These are phyloP conservation scores for Ptilodon capucinus DNA, from an alignment of 2,888 invertebrate genomes.

Conservation along the genomic window DNA sequence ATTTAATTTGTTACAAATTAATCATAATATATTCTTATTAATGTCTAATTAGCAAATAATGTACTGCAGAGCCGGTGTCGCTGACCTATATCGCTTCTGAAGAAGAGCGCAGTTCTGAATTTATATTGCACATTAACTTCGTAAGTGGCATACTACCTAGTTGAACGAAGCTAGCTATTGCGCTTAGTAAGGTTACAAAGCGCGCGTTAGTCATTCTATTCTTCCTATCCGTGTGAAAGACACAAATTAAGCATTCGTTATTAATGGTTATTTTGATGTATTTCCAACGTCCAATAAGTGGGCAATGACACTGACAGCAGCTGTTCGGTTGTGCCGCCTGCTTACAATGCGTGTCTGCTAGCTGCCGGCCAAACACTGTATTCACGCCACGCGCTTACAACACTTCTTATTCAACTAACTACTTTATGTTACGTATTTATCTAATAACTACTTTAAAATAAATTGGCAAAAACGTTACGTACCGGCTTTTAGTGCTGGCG, in stretches of 20 bases:
- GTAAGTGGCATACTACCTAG: constrained; percentile 49
- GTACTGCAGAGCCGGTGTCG: constrained; percentile 28
- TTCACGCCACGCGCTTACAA: constrained; percentile 43
- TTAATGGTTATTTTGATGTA: constrained; percentile 57
- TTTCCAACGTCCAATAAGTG: constrained; percentile 54
- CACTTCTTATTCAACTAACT: background rate
- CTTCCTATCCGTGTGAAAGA: constrained; percentile 51
- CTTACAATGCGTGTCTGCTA: constrained; percentile 58
- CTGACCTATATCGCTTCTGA: constrained; percentile 47
- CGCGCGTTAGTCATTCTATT: constrained; percentile 47
- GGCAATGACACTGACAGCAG: constrained; percentile 52
- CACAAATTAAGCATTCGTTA: constrained; percentile 53
- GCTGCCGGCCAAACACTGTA: constrained; percentile 18
- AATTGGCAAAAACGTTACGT: too few species aligned
- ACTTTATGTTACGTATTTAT: too few species aligned
- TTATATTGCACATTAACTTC: constrained; percentile 66
- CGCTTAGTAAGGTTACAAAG: constrained; percentile 53
- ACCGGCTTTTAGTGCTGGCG: too few species aligned
- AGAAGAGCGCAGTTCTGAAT: constrained; percentile 61
- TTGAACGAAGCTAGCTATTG: constrained; percentile 42
- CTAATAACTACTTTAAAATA: too few species aligned
- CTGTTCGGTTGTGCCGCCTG: constrained; percentile 54
- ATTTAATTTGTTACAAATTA: too few species aligned
- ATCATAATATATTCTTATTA: constrained; percentile 29
- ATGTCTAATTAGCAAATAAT: constrained; percentile 46